Evolutionary conservation across 1,140 invertebrate species (phyloP).

Genomic region (Hylaeus anthracinus): DNA sequence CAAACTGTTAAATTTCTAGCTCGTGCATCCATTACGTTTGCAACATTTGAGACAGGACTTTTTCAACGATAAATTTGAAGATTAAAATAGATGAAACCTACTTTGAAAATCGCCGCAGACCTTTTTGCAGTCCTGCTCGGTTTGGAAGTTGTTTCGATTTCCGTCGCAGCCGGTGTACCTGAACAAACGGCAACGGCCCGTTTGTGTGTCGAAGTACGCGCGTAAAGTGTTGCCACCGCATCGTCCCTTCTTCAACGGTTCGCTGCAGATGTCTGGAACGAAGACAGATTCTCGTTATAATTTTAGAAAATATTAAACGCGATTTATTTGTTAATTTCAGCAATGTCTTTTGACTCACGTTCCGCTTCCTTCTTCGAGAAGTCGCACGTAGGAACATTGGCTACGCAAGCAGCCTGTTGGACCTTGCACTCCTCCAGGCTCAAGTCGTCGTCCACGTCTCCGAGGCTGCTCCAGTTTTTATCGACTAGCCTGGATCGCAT

Average conservation of each 20-base stretch:
- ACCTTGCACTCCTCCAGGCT: constrained; percentile 70
- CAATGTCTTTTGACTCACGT: constrained; percentile 66
- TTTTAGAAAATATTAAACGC: not conserved
- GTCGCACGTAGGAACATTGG: constrained; percentile 80
- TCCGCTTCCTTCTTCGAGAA: constrained; percentile 78
- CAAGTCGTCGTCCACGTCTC: constrained; percentile 73
- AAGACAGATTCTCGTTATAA: not conserved
- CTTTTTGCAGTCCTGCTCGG: constrained; percentile 82
- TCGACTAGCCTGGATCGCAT: constrained; percentile 82
- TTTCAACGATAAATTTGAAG: too few relatives aligned
- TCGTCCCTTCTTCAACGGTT: constrained; percentile 83
- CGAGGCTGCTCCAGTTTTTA: constrained; percentile 63
- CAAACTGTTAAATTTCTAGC: too few relatives aligned
- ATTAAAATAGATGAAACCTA: constrained; percentile 56
- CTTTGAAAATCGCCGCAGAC: constrained; percentile 79
- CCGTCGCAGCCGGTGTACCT: constrained; percentile 89
- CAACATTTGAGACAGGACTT: too few relatives aligned
- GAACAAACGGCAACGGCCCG: constrained; percentile 86
- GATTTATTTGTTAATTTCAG: too few relatives aligned
- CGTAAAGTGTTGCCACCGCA: constrained; percentile 86
- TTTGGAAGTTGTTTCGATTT: constrained; percentile 88
- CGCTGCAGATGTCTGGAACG: constrained; percentile 82
- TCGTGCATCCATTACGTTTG: too few relatives aligned
- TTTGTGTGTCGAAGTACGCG: constrained; percentile 87
- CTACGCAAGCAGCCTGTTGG: constrained; percentile 76